These are phyloP conservation scores for Elymnias hypermnestra DNA, from an alignment of 1,140 invertebrate species.

Conservation along the genomic window DNA sequence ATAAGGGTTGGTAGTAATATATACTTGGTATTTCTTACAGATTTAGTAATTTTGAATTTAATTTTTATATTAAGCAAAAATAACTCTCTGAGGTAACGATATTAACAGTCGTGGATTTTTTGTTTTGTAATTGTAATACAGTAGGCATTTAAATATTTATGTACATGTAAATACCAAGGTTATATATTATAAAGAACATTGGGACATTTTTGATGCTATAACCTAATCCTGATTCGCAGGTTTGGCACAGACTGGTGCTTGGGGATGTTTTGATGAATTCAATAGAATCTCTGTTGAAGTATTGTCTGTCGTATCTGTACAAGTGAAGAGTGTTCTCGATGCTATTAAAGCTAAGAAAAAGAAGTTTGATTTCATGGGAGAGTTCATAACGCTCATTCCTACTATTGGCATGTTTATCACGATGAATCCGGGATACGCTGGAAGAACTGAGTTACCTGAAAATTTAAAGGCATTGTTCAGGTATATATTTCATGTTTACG, in stretches of 20 bases:
- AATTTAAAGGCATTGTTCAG: constrained; percentile 85
- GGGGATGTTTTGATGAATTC: constrained; percentile 97
- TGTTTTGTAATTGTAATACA: too few species aligned
- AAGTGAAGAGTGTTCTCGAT: constrained; percentile 88
- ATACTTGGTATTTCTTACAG: too few species aligned
- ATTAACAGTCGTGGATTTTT: too few species aligned
- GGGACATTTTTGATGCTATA: not conserved
- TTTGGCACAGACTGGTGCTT: constrained; percentile 93
- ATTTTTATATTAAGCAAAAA: too few species aligned
- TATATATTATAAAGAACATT: too few species aligned
- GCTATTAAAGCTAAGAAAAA: constrained; percentile 88
- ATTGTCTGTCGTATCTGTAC: constrained; percentile 93
- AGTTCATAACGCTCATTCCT: constrained; percentile 85
- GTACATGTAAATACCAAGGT: not conserved
- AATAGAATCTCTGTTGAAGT: constrained; percentile 96
- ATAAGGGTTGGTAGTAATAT: constrained; percentile 79
- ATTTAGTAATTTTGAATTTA: too few species aligned
- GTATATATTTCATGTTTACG: constrained; percentile 58
- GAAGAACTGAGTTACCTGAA: constrained; percentile 90
- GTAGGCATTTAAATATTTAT: not conserved
- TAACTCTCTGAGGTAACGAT: too few species aligned
- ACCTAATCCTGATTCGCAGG: constrained; percentile 58
- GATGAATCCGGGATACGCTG: constrained; percentile 95
- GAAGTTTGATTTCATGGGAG: constrained; percentile 90
- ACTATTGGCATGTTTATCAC: constrained; percentile 93